Evolutionary conservation across 2,888 invertebrate genomes (phyloP).

Genomic region (Drosophila affinis): DNA sequence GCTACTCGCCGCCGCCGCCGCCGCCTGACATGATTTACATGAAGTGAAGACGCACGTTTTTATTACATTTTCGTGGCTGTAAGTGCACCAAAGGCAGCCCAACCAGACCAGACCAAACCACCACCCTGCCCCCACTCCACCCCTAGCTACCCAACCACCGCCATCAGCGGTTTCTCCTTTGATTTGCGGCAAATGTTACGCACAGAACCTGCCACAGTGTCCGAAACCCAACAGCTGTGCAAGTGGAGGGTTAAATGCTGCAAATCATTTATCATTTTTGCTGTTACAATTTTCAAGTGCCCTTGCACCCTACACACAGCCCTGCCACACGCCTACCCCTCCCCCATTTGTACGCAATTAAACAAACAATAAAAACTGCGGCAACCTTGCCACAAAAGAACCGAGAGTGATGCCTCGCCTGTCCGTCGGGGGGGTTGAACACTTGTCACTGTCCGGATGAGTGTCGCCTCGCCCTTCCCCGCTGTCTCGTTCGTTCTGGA

Average conservation of each 20-base stretch:
- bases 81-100: constrained; percentile 60
- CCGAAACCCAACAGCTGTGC: constrained; percentile 73
- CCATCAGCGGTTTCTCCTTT: constrained; percentile 59
- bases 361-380: constrained; percentile 70
- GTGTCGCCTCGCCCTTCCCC: constrained; percentile 53
- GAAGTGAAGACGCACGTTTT: constrained; percentile 81
- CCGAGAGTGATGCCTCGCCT: no score
- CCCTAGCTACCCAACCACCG: constrained; percentile 13
- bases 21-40: constrained; percentile 82
- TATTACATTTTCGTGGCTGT: constrained; percentile 76
- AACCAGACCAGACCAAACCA: constrained; percentile 18
- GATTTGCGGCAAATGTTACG: constrained; percentile 63
- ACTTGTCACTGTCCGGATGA: constrained; percentile 78
- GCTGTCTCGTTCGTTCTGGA: constrained; percentile 16
- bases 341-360: constrained; percentile 73
- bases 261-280: constrained; percentile 77
- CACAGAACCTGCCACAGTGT: constrained; percentile 29
- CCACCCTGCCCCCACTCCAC: constrained; percentile 12
- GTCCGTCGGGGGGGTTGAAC: constrained; percentile 33
- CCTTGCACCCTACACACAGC: constrained; percentile 11
- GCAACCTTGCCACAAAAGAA: constrained; percentile 24
- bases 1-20: constrained; percentile 71
- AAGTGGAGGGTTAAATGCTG: constrained; percentile 66
- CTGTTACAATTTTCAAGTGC: constrained; percentile 75
- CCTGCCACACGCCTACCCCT: constrained; percentile 8